phyloP scores from a whole-genome alignment of 2,888 invertebrate genomes.

The Amaurobius ferox region DNA sequence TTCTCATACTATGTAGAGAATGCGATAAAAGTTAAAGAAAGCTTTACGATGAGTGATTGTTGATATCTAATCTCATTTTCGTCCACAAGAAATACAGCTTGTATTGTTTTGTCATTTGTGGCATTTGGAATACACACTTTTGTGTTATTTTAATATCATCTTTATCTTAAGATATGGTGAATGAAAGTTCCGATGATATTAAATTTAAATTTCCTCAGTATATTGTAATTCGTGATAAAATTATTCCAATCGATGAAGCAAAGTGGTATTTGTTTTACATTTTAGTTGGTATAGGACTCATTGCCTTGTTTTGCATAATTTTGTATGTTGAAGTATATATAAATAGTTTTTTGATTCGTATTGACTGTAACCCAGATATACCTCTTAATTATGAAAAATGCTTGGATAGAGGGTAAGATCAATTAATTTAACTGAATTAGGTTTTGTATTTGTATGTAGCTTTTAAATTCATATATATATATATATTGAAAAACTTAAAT shows the following conservation, averaged over 20 bases:
- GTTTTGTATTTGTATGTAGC: too few relatives aligned
- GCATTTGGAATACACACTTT: background rate
- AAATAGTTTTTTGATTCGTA: slow-evolving; percentile 58
- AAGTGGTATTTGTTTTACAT: slow-evolving; percentile 61
- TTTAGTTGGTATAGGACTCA: background rate
- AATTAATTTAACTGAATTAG: too few relatives aligned
- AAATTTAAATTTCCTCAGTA: slow-evolving; percentile 38
- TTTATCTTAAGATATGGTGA: too few relatives aligned
- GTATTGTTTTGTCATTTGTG: too few relatives aligned
- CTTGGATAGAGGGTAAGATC: slow-evolving; percentile 59
- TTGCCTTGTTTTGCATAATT: slow-evolving; percentile 57
- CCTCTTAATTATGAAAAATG: slow-evolving; percentile 67
- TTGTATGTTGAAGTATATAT: slow-evolving; percentile 63
- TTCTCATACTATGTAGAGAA: background rate
- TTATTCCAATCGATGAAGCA: slow-evolving; percentile 35
- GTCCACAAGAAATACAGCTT: background rate
- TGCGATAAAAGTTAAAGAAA: background rate
- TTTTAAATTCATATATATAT: too few relatives aligned
- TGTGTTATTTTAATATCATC: background rate
- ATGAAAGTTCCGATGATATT: background rate
- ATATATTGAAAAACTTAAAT: too few relatives aligned
- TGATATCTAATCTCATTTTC: background rate
- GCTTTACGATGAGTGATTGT: too few relatives aligned
- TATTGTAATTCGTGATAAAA: slow-evolving; percentile 42
- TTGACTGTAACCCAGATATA: slow-evolving; percentile 63